Evolutionary conservation across 2,888 invertebrate genomes (phyloP).

Genomic region (Chrysodeixis includens): DNA sequence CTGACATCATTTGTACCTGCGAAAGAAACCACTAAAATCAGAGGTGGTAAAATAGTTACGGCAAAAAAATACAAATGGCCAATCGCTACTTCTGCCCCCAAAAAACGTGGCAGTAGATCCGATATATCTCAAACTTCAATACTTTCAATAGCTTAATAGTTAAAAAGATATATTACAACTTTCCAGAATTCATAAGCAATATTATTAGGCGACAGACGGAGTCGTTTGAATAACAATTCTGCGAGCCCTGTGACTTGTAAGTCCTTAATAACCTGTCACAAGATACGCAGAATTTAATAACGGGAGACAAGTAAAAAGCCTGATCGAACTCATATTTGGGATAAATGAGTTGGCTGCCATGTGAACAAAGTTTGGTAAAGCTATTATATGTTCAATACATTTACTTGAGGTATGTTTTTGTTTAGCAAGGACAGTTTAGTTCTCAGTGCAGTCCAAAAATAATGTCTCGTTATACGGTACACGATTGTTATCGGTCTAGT

Average conservation of each 20-base stretch:
- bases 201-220: not conserved
- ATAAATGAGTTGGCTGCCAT: not conserved
- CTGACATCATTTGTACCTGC: conserved; percentile 93
- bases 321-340: not conserved
- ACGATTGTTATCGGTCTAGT: no score
- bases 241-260: not conserved
- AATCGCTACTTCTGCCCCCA: no score
- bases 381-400: not conserved
- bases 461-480: not conserved
- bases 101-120: no score
- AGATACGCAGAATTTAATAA: conserved; percentile 7
- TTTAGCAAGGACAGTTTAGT: not conserved
- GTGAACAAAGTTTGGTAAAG: not conserved
- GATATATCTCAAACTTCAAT: no score
- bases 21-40: conserved; percentile 30
- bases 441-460: not conserved
- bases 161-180: not conserved
- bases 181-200: not conserved
- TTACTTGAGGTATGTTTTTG: not conserved
- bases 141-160: not conserved
- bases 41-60: no score
- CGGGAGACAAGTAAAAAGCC: conserved; percentile 2
- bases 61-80: no score
- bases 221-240: not conserved
- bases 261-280: conserved; percentile 3